phyloP scores from a whole-genome alignment of 2,888 invertebrate genomes.

The Caenorhabditis sulstoni region DNA sequence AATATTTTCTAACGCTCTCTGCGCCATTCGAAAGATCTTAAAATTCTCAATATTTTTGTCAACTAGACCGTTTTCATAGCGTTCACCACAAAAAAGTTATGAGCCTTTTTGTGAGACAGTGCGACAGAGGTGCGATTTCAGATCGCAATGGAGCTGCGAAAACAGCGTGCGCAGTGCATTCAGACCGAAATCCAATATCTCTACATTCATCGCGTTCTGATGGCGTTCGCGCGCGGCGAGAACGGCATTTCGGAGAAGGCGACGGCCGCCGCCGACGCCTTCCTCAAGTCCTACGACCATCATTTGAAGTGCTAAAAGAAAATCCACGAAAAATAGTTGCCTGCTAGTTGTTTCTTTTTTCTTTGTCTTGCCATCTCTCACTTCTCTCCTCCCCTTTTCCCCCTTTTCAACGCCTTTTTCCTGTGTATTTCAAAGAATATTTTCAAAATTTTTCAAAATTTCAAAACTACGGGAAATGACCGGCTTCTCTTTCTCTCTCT shows the following conservation, averaged over 20 bases:
- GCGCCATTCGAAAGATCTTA: no score
- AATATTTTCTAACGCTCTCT: no score
- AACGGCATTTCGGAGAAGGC: constrained; percentile 48
- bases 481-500: no score
- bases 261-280: constrained; percentile 29
- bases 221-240: constrained; percentile 57
- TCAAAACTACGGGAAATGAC: no score
- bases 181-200: constrained; percentile 72
- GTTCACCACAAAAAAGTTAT: no score
- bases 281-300: constrained; percentile 43
- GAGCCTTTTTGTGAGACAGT: no score
- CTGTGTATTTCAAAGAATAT: no score
- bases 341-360: neutral
- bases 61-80: no score
- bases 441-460: no score
- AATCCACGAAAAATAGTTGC: neutral
- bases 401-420: no score
- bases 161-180: constrained; percentile 65
- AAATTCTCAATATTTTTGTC: no score
- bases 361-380: neutral
- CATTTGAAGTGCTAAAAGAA: constrained; percentile 32
- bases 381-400: no score
- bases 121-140: constrained; percentile 19
- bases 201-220: constrained; percentile 68
- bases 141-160: constrained; percentile 66